Evolutionary conservation across 2,888 invertebrate species (phyloP), one percentile per base, ranked within the genome.

Genomic region (Tethea ocularis): DNA sequence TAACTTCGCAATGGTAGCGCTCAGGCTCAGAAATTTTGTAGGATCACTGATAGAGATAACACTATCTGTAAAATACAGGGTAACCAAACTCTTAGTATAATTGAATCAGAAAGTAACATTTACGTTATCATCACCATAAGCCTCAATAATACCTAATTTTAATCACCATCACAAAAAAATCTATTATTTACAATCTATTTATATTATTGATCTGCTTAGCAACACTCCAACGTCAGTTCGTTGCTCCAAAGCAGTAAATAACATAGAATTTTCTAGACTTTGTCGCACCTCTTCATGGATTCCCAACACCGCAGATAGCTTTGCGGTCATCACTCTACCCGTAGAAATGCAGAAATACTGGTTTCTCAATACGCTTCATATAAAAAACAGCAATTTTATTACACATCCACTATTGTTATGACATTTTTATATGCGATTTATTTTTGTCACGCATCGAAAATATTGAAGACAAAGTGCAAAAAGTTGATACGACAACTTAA

Each of bases 321-420:
- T 5, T 52, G 61, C 15, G 61, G 63, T 67, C 46, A 51, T 38
- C 51, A 55, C 36, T 29, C 58, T 61, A 36, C n/a, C 54, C 54
- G 41, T 57, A 63, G 64, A 62, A 72, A 72, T 71, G 68, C 60
- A 57, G 64, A 66, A 58, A 36, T 60, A 72, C 71, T 58, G 61
- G 71, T 71, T 70, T 56, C 52, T 53, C 56, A 51, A 59, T 63
- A 58, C 33, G 29, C 62, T 38, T 65, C 61, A 24, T 64, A 62
- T 67, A 4, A 52, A 52, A 61, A 20, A 46, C 17, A 10, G 11
- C 46, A 46, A 20, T 46, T 46, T 46, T n/a, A 36, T 41, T 17
- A 46, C n/a, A 20, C 46, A 10, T 46, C 17, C 20, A 46, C 46
- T 46, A 46, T 46, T 46, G 46, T 17, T 46, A 20, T 20, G 10